A percentile compares a stretch with the other conserved stretches of the same genome.
Conservation (phyloP, 2,797 vertebrate species). For the Danio albolineatus region DNA sequence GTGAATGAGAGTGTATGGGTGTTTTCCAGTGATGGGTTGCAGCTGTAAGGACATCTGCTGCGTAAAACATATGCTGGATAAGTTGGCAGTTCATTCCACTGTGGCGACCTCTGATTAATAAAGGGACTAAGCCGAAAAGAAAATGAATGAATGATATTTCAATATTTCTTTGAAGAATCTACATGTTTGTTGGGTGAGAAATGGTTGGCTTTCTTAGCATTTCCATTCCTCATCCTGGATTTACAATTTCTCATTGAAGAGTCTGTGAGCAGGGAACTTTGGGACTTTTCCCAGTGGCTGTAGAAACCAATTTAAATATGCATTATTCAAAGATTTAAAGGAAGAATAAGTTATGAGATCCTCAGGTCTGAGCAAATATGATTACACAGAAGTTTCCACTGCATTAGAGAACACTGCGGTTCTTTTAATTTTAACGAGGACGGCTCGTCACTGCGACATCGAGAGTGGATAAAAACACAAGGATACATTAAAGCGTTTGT, state of each 20-base stretch:
- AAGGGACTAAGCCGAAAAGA: no score
- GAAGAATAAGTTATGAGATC: not conserved
- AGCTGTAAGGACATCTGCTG: no score
- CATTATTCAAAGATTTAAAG: slow-evolving; percentile 1
- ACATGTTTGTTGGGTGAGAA: not conserved
- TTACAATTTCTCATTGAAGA: not conserved
- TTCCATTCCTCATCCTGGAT: not conserved
- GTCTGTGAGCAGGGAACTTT: not conserved
- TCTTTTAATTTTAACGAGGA: not conserved
- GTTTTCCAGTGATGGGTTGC: no score
- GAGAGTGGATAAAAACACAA: not conserved
- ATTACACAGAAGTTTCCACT: no score
- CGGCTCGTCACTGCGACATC: not conserved
- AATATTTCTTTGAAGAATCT: no score
- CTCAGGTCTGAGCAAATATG: no score
- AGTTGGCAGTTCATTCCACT: no score
- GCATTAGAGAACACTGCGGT: no score
- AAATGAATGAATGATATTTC: no score
- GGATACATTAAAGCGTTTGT: not conserved
- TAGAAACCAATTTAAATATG: not conserved
- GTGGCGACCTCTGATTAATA: no score
- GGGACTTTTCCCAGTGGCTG: not conserved
- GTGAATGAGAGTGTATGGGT: no score
- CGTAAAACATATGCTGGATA: no score
- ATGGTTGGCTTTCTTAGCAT: not conserved